These are phyloP conservation scores for Chironomus tentans DNA, from an alignment of 2,888 invertebrate species.

Conservation along the genomic window DNA sequence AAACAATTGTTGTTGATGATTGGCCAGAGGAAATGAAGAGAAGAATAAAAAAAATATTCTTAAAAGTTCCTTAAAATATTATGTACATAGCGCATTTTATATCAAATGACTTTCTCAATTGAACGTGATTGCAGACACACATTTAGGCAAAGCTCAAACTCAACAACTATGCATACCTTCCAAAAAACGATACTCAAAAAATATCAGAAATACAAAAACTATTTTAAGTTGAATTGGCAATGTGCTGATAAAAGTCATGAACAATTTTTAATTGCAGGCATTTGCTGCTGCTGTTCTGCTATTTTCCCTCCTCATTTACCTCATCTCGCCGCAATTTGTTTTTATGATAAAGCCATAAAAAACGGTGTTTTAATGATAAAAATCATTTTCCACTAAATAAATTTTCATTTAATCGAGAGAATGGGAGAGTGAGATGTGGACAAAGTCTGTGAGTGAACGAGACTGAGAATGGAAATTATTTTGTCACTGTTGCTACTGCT, in stretches of 20 bases:
- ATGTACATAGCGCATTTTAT: background rate
- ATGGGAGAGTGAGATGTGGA: no score
- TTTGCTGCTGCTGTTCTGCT: background rate
- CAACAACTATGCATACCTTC: no score
- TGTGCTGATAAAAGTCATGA: constrained; percentile 3
- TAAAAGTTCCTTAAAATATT: background rate
- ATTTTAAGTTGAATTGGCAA: constrained; percentile 8
- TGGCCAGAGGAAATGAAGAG: background rate
- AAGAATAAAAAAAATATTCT: background rate
- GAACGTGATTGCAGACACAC: no score
- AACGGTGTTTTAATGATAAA: constrained; percentile 4
- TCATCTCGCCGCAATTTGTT: background rate
- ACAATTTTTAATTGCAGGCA: constrained; percentile 5
- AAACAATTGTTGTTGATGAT: constrained; percentile 7
- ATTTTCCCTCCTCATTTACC: background rate
- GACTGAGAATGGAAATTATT: no score
- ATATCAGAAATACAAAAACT: background rate
- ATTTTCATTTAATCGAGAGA: background rate
- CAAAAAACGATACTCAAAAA: background rate
- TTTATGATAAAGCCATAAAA: constrained; percentile 6
- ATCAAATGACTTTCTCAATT: background rate
- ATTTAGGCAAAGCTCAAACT: no score
- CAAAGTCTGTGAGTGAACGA: no score
- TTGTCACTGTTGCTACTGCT: no score
- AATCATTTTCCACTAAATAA: constrained; percentile 12